Base-by-base conservation (phyloP, 2,797 vertebrate genomes). In the Danionella dracula region DNA sequence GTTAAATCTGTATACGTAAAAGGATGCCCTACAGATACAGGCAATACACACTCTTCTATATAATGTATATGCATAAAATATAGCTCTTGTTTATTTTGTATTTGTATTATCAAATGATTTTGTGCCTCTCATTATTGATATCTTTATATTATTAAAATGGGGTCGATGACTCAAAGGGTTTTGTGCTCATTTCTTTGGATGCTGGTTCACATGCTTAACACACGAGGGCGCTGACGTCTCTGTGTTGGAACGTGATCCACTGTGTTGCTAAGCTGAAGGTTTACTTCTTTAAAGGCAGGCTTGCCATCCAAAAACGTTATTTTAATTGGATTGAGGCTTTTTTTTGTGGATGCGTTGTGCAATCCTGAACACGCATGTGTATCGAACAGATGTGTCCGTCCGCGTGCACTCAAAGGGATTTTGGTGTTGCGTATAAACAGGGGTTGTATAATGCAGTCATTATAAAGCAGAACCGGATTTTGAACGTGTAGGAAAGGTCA, bases 131-230 rank as follows among this genome's bases (percentile, higher is more conserved):
- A 54, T 64, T 71, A 71, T 58, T 64, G 54, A 66, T 74, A 44
- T 78, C 74, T 74, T 77, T 76, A 79, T 66, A 42, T 40, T 66
- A 88, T 83, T 89, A 88, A 88, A 87, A 73, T 34, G 16, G 31
- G 49, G 74, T 73, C 49, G 45, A 67, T 53, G 23, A 71, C 65
- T 57, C 31, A 31, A 60, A 16, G 16, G 44, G 41, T 51, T 44
- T 35, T n/a, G 1, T 37, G n/a, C 0, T 57, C 16, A 5, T 65
- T 60, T 4, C 58, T 13, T 15, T 1, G 37, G 13, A 4, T 0
- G 12, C 15, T 54, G 19, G 17, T 46, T 13, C 32, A 12, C 20
- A 9, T 29, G 6, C 45, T 42, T 23, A 23, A 56, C 59, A 56
- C 42, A 11, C 17, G 58, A 21, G 51, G 59, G 68, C 34, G 42